Evolutionary conservation across 1,140 invertebrate species (phyloP), one percentile per base, ranked within the genome.

Genomic region (Drosophila sp.): DNA sequence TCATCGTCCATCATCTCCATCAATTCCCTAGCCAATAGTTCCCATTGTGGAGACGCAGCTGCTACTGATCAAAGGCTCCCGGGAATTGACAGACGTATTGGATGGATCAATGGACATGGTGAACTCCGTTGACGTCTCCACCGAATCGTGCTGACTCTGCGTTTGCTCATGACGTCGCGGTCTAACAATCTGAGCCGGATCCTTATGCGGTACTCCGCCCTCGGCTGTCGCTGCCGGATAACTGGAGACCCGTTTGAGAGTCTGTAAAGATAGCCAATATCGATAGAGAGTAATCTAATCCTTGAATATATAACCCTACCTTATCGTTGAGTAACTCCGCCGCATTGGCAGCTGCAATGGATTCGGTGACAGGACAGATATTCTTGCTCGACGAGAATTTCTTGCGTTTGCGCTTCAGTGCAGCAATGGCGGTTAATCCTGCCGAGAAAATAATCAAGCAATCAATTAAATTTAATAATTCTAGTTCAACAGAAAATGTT

Each of bases 341-440:
- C 0, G 74, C 74, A 71, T 84, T 91, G 14, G 76, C 63, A 21
- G 89, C 81, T 14, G 90, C 84, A 50, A 91, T 89, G 0, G 91
- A 90, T 43, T 92, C 91, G 21, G 74, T 87, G 1, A 92, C 93
- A 2, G 94, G 94, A 36, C 94, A 94, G 29, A 94, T 94, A 57
- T 95, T 94, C 62, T 96, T 93, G 16, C 95, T 96, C 32, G 95
- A 94, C 0, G 95, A 96, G 91, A 96, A 96, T 80, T 96, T 96
- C 91, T 96, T 96, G 40, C 96, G 94, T 91, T 96, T 97, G 73
- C 94, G 94, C 75, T 95, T 95, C 13, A 96, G 92, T 1, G 95
- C 94, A 0, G 95, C 95, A 53, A 96, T 90, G 11, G 95, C 95
- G 50, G 93, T 92, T 25, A 94, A 92, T 58, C 92, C 92, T 92